Evolutionary conservation across 2,113 vertebrate genomes (phyloP).

Genomic region (Acrocephalus kingi): DNA sequence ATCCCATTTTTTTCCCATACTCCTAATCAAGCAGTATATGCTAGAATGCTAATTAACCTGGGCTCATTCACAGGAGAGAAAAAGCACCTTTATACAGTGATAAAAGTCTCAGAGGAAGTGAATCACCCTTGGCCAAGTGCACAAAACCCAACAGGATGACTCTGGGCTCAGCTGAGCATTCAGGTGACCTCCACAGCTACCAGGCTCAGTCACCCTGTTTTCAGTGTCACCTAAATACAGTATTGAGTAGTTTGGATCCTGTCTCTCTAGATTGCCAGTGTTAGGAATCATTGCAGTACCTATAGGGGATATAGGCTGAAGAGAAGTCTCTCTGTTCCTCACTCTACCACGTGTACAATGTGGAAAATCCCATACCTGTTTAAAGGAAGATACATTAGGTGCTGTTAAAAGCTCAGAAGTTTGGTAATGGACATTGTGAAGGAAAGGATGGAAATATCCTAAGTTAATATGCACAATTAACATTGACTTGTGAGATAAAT

Average conservation of each 20-base stretch:
- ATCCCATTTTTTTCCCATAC: not conserved
- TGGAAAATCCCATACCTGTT: not conserved
- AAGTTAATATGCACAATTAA: not conserved
- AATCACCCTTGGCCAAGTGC: not conserved
- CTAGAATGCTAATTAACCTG: not conserved
- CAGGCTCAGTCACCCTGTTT: not conserved
- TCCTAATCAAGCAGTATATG: not conserved
- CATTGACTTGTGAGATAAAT: not conserved
- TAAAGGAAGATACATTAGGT: not conserved
- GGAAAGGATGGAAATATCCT: not conserved
- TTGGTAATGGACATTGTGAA: not conserved
- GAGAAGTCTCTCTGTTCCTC: not conserved
- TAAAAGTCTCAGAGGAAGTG: not conserved
- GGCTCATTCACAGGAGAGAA: not conserved
- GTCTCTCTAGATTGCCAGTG: not conserved
- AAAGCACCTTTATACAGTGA: not conserved
- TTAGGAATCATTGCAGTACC: not conserved
- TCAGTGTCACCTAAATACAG: not conserved
- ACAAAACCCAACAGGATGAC: not conserved
- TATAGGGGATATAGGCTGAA: not conserved
- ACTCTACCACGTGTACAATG: not conserved
- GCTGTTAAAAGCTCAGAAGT: not conserved
- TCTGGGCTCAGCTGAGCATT: not conserved
- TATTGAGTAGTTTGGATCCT: not conserved
- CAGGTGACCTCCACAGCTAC: not conserved